Evolutionary conservation across 2,797 vertebrate species (phyloP), one percentile per base, ranked within the genome.

Genomic region (Platalea minor): DNA sequence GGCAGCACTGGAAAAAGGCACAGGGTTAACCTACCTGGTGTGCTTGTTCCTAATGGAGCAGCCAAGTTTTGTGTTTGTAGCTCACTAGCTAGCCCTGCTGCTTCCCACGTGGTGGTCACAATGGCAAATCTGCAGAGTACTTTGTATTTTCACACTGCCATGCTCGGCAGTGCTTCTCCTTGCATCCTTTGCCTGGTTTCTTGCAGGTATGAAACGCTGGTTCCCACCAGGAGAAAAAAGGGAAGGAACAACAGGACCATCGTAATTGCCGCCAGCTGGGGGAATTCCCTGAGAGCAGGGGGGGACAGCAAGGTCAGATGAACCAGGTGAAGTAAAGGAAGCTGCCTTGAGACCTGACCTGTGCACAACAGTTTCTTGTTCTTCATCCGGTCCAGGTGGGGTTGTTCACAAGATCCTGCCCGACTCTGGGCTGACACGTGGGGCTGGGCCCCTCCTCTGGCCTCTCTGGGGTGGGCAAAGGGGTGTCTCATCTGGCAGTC

Each of bases 361-460:
- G 25, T 54, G 37, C 17, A 17, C 0, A 3, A 23, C 11, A 41
- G 10, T 48, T 67, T n/a, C 16, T 33, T 24, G 15, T 4, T 75
- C 57, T 43, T 69, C 45, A 39, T 12, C 29, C 3, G 1, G 13
- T 43, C 24, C 57, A 54, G n/a, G 16, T 1, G 4, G 23, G 41
- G 35, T 13, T 21, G 25, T 17, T 59, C 29, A 51, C 8, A 29
- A 48, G 39, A 67, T 51, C 26, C 41, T 81, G 21, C 10, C 43
- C 0, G 0, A 69, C 19, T 33, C 5, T 18, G 29, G 28, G 39
- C 21, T 75, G 26, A 54, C 28, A 20, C 28, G 5, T 4, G 2
- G 19, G 45, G 19, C 29, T 3, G 5, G 29, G 5, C 1, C 33
- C 23, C 43, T 46, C n/a, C 43, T 65, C 46, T 73, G 41, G 6